Evolutionary conservation across 2,888 invertebrate genomes (phyloP).

Genomic region (Athetis lepigone): DNA sequence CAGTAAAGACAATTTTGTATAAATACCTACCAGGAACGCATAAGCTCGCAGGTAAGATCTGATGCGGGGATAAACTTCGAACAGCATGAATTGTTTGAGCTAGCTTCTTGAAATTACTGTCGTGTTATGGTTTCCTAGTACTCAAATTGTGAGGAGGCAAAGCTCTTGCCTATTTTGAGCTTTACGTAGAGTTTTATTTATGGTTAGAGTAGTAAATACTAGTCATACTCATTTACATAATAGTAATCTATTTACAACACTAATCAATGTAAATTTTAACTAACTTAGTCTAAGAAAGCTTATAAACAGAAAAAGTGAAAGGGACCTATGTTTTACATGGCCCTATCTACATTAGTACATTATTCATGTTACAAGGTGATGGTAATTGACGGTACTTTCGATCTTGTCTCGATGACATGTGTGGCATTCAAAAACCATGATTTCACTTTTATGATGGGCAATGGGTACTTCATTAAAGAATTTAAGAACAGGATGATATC

Average conservation of each 20-base stretch:
- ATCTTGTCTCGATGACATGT: conserved; percentile 48
- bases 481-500: background rate
- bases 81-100: conserved; percentile 28
- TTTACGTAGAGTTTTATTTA: too few species aligned
- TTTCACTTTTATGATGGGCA: conserved; percentile 56
- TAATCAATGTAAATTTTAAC: too few species aligned
- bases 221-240: too few species aligned
- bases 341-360: conserved; percentile 42
- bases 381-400: conserved; percentile 60
- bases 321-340: conserved; percentile 26
- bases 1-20: conserved; percentile 73
- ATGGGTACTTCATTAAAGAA: conserved; percentile 2
- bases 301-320: conserved; percentile 50
- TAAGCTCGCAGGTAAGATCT: conserved; percentile 57
- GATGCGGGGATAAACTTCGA: conserved; percentile 55
- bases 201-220: too few species aligned
- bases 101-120: conserved; percentile 40
- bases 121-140: conserved; percentile 61
- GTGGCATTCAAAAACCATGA: conserved; percentile 50
- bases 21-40: conserved; percentile 71
- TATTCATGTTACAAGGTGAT: conserved; percentile 56
- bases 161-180: conserved; percentile 22
- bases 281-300: conserved; percentile 35
- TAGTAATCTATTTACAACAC: too few species aligned
- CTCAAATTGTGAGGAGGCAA: conserved; percentile 4